These are phyloP conservation scores for Pitangus sulphuratus DNA, from an alignment of 2,797 vertebrate species.

Conservation along the genomic window DNA sequence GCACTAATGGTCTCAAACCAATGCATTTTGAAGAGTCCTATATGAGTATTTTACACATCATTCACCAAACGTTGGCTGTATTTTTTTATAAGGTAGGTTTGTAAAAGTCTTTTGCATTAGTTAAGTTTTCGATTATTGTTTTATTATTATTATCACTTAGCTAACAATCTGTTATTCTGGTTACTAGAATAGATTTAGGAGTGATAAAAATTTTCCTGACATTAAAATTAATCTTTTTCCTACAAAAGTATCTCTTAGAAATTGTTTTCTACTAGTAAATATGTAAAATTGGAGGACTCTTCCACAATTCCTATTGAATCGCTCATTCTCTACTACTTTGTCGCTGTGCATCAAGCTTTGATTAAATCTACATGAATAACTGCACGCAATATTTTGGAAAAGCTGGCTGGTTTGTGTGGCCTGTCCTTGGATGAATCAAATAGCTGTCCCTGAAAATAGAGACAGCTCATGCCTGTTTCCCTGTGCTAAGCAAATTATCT, in stretches of 20 bases:
- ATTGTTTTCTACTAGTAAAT: background rate
- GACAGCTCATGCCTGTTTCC: background rate
- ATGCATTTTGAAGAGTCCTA: background rate
- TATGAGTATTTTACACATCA: background rate
- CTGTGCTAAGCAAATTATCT: conserved; percentile 9
- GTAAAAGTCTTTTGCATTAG: background rate
- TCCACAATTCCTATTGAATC: background rate
- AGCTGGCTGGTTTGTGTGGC: background rate
- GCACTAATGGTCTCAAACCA: background rate
- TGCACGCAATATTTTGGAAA: background rate
- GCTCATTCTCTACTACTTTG: background rate
- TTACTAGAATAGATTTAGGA: background rate
- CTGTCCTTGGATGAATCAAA: conserved; percentile 22
- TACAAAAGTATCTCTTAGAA: background rate
- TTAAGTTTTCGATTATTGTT: background rate
- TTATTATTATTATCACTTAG: background rate
- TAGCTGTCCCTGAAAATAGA: background rate
- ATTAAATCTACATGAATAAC: background rate
- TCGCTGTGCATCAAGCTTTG: background rate
- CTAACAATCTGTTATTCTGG: background rate
- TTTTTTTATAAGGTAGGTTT: conserved; percentile 5
- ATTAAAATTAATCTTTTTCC: conserved; percentile 13
- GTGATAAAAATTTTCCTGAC: background rate
- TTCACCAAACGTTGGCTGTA: background rate
- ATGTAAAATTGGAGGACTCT: background rate